phyloP scores from a whole-genome alignment of 2,113 vertebrate genomes.

The Sarotherodon lohbergeri region DNA sequence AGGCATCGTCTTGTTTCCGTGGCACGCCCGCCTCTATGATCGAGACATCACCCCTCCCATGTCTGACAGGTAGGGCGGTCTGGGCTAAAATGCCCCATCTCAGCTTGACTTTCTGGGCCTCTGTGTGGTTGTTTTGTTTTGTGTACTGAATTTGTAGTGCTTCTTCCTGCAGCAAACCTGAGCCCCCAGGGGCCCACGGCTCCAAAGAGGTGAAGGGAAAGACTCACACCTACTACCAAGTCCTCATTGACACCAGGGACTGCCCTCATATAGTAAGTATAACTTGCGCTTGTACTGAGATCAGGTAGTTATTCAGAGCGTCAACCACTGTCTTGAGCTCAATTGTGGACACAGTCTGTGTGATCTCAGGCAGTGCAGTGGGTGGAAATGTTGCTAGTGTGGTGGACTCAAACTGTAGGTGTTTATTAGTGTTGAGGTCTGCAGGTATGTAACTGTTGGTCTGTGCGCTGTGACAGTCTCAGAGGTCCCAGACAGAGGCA shows the following conservation, averaged over 20 bases:
- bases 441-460: not conserved
- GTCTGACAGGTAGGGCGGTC: slow-evolving; percentile 80
- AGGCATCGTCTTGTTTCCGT: slow-evolving; percentile 94
- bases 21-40: slow-evolving; percentile 97
- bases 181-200: slow-evolving; percentile 79
- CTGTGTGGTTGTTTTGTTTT: not conserved
- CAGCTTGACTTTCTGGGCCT: not conserved
- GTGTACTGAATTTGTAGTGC: not conserved
- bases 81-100: not conserved
- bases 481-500: slow-evolving; percentile 95
- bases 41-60: slow-evolving; percentile 85
- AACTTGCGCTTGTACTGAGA: not conserved
- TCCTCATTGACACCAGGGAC: slow-evolving; percentile 91
- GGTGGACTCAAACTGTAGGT: not conserved
- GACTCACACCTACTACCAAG: slow-evolving; percentile 97
- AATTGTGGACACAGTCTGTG: not conserved
- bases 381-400: not conserved
- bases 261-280: slow-evolving; percentile 94
- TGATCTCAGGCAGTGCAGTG: not conserved
- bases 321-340: not conserved
- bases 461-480: slow-evolving; percentile 76
- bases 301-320: not conserved
- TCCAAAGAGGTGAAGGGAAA: slow-evolving; percentile 97
- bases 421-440: not conserved
- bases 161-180: slow-evolving; percentile 61